Base-by-base conservation (phyloP, 2,113 vertebrate genomes). In the Leptobrachium leishanense region DNA sequence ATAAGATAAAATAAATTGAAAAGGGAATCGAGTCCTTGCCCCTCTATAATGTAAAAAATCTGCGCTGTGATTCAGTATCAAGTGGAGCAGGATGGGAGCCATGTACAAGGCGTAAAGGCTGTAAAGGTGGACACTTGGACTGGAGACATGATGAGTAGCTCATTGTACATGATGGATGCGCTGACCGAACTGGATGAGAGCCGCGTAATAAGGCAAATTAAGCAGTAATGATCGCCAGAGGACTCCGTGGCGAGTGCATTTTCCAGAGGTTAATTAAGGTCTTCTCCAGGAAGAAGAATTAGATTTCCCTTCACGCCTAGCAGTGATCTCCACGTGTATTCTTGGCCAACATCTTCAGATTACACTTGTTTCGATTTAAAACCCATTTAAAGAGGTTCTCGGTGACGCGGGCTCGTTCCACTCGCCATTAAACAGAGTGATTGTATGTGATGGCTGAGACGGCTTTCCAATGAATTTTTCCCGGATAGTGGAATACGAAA, bases 221-320 rank as follows among this genome's bases (percentile, higher is more conserved):
- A 44, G 41, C 67, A 44, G 11, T 68, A 68, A 43, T 68, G 67
- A 68, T 40, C 12, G 15, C 43, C 63, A 42, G 66, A 13, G 64
- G 74, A 76, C 39, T 42, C 5, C 5, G 42, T 41, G 2, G 13
- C 31, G 12, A 68, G 9, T 54, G 64, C 3, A 2, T 44, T 67
- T 67, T 67, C 65, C 12, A 76, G 13, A 76, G 74, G 74, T 68
- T 76, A 76, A 76, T 76, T 57, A 68, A 68, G 74, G 74, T 68
- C 74, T 68, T 67, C 50, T 46, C 43, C 54, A n/a, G 74, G 46
- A 68, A 55, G 44, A 68, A 42, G 39, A 76, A 68, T 76, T 42
- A 54, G 64, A 57, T 67, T 67, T 75, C 20, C 31, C 39, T 75
- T n/a, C 31, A 66, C 39, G 4, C 6, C 7, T 46, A 53, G 1